These are phyloP conservation scores for Barypeithes pellucidus DNA, from an alignment of 2,888 invertebrate genomes.

Conservation along the genomic window DNA sequence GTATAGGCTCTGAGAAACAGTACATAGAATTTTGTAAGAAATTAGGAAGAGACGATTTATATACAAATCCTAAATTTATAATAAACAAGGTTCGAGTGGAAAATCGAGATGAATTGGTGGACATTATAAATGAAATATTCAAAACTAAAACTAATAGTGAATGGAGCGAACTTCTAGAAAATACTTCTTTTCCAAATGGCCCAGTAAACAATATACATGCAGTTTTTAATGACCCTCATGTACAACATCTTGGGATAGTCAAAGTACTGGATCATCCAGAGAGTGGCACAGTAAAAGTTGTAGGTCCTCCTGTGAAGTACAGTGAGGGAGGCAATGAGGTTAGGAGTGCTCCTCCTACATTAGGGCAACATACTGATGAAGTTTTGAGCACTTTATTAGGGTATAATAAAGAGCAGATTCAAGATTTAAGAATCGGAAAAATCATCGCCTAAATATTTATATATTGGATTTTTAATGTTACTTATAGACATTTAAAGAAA, in stretches of 20 bases:
- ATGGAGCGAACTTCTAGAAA: conserved; percentile 83
- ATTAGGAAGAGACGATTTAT: conserved; percentile 77
- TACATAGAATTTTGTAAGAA: conserved; percentile 82
- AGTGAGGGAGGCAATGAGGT: conserved; percentile 82
- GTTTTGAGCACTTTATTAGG: conserved; percentile 80
- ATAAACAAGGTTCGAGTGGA: conserved; percentile 84
- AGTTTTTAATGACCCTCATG: conserved; percentile 92
- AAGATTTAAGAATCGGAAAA: conserved; percentile 70
- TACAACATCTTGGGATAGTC: conserved; percentile 81
- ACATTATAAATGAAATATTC: conserved; percentile 75
- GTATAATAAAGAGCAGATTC: conserved; percentile 76
- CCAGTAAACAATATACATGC: conserved; percentile 90
- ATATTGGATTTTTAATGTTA: neutral
- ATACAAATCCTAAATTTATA: conserved; percentile 77
- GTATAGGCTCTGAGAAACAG: conserved; percentile 89
- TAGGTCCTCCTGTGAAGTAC: conserved; percentile 91
- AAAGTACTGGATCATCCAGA: conserved; percentile 80
- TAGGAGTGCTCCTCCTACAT: conserved; percentile 83
- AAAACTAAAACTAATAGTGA: conserved; percentile 79
- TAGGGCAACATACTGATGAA: conserved; percentile 91
- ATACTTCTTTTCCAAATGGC: conserved; percentile 88
- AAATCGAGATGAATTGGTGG: conserved; percentile 81
- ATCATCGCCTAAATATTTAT: conserved; percentile 64
- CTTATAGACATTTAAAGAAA: too few species aligned
- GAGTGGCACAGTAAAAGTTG: conserved; percentile 82